Evolutionary conservation across 2,888 invertebrate genomes (phyloP), one percentile per base, ranked within the genome.

Genomic region (Troides helena): DNA sequence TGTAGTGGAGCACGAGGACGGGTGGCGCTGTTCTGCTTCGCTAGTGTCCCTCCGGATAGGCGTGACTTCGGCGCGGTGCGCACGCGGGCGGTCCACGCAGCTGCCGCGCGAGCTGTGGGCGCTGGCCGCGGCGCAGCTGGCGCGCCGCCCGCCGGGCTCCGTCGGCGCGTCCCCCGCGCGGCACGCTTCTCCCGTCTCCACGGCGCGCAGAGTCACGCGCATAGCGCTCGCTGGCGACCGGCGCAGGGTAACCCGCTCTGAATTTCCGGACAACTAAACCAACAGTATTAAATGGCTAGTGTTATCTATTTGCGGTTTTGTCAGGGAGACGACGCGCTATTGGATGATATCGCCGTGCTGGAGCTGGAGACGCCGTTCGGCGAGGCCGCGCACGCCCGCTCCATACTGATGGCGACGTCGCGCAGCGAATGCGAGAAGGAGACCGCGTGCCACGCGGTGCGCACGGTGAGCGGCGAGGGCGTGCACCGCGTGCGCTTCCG

Each of bases 331-430:
- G 77, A 75, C 70, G 74, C 74, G 14, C 71, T 74, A 64, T 71
- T 74, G 59, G 56, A 70, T 56, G 86, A 84, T 76, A 74, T 86
- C 71, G 88, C 89, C 50, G 76, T 88, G 77, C 79, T 86, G 68
- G 85, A 87, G 81, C 76, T 89, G 77, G 86, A 83, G 77, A 73
- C 73, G 74, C 81, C 88, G 53, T 85, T 86, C 76, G 84, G 79
- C 18, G 73, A 70, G 53, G 79, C 65, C 65, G 78, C 80, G 68
- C 69, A 69, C 73, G 77, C 82, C 74, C 83, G 80, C 18, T 83
- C 90, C 72, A 85, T 89, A 72, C 76, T 87, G 53, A 81, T 86
- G 84, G 86, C 85, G 56, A 77, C 80, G 36, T 67, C 73, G 71
- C 76, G 74, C 36, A 75, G 62, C 63, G 75, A 68, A 57, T 72